Conservation (phyloP, 2,797 vertebrate genomes). For the Rhodeus uyekii region DNA sequence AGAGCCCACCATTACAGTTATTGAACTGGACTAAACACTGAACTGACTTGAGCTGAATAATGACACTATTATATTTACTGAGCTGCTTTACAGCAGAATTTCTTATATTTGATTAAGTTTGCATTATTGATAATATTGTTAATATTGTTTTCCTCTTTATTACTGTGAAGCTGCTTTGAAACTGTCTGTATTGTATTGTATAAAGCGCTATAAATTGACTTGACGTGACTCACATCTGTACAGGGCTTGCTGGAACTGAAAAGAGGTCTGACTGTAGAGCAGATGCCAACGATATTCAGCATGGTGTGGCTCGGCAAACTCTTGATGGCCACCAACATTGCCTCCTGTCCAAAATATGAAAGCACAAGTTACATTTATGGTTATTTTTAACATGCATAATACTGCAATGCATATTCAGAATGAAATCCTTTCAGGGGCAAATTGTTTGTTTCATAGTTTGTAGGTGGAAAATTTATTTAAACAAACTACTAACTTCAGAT, state of each 20-base stretch:
- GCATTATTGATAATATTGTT: neutral
- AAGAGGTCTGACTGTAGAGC: constrained; percentile 78
- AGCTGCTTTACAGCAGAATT: neutral
- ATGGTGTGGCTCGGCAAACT: constrained; percentile 87
- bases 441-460: too few species aligned
- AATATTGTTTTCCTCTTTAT: neutral
- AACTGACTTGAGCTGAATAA: neutral
- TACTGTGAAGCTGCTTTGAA: neutral
- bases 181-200: neutral
- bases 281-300: constrained; percentile 85
- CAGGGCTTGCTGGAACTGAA: constrained; percentile 88
- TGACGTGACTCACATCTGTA: constrained; percentile 78
- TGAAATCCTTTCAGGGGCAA: neutral
- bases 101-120: neutral
- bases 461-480: too few species aligned
- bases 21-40: neutral
- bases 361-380: neutral
- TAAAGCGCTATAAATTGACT: neutral
- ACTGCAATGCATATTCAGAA: neutral
- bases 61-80: neutral
- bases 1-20: neutral
- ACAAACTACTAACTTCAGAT: neutral
- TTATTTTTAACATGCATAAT: neutral
- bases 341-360: constrained; percentile 77
- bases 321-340: constrained; percentile 89